Base-by-base conservation (phyloP, 1,140 invertebrate species). In the Drosophila kohkoa region DNA sequence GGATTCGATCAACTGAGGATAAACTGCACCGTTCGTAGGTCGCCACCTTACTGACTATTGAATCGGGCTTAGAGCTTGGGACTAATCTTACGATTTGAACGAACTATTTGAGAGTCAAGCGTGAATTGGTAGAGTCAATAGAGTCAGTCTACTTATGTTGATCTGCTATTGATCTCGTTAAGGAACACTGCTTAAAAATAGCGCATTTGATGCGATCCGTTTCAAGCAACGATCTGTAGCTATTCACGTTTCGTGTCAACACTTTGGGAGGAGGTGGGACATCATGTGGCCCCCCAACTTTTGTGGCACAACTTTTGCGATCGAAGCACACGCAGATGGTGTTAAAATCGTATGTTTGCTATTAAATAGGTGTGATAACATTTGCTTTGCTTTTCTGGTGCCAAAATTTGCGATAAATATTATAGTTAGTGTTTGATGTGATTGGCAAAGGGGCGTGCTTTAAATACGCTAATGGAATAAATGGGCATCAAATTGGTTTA, bases 161-260 rank as follows among this genome's bases (percentile, higher is more conserved):
- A 87, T 38, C 8, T 38, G 66, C 68, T 88, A 75, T 79, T 78
- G 81, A 85, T 79, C 86, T 75, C 67, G 80, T 85, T 79, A 81
- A 73, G 81, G 85, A 88, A 77, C 81, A 15, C 43, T 78, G 65
- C 85, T 88, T 88, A 79, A 81, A 88, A 88, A 85, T 88, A 87
- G 79, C 71, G 55, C 45, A 62, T 32, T 25, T 45, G 13, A 48
- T 43, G 13, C 52, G 16, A 46, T 49, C 46, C 32, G 28, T 41
- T 52, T 52, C 49, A 38, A 35, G 46, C 30, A 20, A 38, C 60
- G 28, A 51, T 41, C 10, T 43, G 10, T 8, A 66, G 51, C 45
- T 28, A 68, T 55, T 69, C 73, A 64, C 73, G 67, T 70, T 68
- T 57, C 73, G 28, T 58, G 20, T 52, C 41, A 68, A 62, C 76